These are phyloP conservation scores for Eulacestoma nigropectus DNA, from an alignment of 2,113 vertebrate genomes.

Conservation along the genomic window DNA sequence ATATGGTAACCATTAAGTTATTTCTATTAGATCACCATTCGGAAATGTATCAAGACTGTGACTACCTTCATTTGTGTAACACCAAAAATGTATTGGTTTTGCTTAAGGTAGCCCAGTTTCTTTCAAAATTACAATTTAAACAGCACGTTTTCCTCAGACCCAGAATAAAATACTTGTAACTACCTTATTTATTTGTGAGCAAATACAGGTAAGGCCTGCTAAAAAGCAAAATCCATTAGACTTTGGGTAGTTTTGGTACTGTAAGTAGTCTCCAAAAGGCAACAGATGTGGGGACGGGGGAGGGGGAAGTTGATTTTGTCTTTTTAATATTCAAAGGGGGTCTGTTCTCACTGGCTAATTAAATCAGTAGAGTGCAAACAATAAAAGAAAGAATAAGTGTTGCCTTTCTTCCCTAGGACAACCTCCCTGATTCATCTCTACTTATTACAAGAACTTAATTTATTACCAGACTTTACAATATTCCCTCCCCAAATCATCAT, in stretches of 20 bases:
- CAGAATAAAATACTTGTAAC: background rate
- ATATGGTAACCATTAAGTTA: background rate
- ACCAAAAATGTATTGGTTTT: background rate
- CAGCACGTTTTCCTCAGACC: background rate
- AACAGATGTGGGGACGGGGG: conserved; percentile 39
- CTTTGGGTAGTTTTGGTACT: background rate
- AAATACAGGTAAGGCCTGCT: background rate
- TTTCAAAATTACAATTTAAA: background rate
- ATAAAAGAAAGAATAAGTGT: conserved; percentile 53
- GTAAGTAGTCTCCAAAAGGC: conserved; percentile 12
- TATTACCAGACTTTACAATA: background rate
- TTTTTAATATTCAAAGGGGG: conserved; percentile 54
- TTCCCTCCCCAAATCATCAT: background rate
- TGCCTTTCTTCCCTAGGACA: conserved; percentile 16
- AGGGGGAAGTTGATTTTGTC: conserved; percentile 31
- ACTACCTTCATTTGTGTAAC: background rate
- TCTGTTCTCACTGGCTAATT: conserved; percentile 56
- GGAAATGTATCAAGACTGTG: background rate
- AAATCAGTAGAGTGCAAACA: conserved; percentile 56
- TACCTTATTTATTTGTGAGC: background rate
- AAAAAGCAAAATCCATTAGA: background rate
- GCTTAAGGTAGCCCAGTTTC: background rate
- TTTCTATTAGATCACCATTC: background rate
- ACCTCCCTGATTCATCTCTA: background rate
- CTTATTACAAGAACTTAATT: background rate